phyloP scores from a whole-genome alignment of 2,888 invertebrate genomes.

The Allophyes oxyacanthae region DNA sequence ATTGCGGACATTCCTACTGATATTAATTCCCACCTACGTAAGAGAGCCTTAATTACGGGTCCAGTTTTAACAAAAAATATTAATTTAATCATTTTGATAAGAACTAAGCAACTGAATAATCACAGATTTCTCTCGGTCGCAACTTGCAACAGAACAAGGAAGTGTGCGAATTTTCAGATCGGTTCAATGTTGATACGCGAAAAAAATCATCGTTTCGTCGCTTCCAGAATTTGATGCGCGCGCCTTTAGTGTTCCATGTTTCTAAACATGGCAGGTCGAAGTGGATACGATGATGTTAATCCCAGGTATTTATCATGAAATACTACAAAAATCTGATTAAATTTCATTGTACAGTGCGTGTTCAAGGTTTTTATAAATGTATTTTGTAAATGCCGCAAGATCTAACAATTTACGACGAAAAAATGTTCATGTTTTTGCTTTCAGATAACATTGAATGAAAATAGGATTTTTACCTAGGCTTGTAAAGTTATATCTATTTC shows the following conservation, averaged over 20 bases:
- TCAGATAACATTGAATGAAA: constrained; percentile 83
- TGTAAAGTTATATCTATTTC: constrained; percentile 63
- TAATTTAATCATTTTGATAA: neutral
- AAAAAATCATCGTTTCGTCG: constrained; percentile 49
- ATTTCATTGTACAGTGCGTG: constrained; percentile 46
- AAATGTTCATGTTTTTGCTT: constrained; percentile 71
- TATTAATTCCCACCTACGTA: too few species aligned
- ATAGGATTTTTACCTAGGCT: constrained; percentile 72
- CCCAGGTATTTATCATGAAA: constrained; percentile 91
- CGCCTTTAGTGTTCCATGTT: constrained; percentile 87
- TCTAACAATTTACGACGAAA: constrained; percentile 51
- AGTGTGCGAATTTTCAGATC: neutral
- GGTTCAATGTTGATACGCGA: constrained; percentile 38
- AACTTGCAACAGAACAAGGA: neutral
- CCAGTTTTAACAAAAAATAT: too few species aligned
- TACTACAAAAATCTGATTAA: constrained; percentile 57
- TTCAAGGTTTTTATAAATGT: constrained; percentile 46
- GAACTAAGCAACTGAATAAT: too few species aligned
- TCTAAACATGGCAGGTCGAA: constrained; percentile 97
- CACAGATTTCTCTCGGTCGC: too few species aligned
- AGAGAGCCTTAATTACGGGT: too few species aligned
- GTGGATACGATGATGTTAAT: constrained; percentile 94
- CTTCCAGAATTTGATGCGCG: constrained; percentile 76
- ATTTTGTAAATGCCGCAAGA: constrained; percentile 34
- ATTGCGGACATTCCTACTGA: too few species aligned